Conservation (phyloP, 37 sponge, comb jelly and placozoan genomes). For the Chondrosia reniformis region DNA sequence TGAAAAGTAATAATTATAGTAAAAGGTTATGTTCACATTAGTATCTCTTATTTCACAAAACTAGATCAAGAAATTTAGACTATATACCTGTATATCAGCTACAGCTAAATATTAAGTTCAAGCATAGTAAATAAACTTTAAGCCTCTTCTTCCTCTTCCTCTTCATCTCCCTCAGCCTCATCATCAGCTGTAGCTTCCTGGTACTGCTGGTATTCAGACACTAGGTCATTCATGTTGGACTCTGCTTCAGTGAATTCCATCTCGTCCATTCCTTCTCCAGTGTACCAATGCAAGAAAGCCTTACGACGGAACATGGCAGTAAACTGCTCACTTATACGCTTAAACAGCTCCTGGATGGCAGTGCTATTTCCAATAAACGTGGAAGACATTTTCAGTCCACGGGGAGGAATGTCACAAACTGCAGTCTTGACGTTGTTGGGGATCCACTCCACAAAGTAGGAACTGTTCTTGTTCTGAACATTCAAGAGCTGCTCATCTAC, state of each 20-base stretch:
- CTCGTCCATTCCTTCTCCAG: constrained; percentile 99
- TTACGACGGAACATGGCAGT: constrained; percentile 99
- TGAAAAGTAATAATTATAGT: no score
- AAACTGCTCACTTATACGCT: constrained; percentile 99
- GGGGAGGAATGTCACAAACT: constrained; percentile 98
- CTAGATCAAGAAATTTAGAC: no score
- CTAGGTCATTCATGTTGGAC: constrained; percentile 99
- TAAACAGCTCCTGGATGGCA: constrained; percentile 99
- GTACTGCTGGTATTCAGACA: constrained; percentile 99
- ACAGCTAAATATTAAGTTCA: no score
- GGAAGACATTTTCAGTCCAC: constrained; percentile 98
- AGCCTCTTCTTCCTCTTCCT: constrained; percentile 90
- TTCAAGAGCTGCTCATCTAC: constrained; percentile 99
- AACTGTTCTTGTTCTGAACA: constrained; percentile 99
- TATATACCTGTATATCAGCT: no score
- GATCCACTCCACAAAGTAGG: constrained; percentile 99
- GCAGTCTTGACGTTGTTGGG: constrained; percentile 99
- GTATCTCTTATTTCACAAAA: no score
- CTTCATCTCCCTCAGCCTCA: constrained; percentile 97
- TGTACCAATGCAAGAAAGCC: constrained; percentile 99
- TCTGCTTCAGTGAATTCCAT: constrained; percentile 99
- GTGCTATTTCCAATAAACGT: constrained; percentile 99
- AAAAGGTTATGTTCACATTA: no score
- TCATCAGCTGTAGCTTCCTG: constrained; percentile 99
- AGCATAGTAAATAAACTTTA: no score